Percentiles rank a stretch among this genome's conserved stretches.
Evolutionary conservation across 2,888 invertebrate species (phyloP).

Genomic region (Melolontha melolontha): DNA sequence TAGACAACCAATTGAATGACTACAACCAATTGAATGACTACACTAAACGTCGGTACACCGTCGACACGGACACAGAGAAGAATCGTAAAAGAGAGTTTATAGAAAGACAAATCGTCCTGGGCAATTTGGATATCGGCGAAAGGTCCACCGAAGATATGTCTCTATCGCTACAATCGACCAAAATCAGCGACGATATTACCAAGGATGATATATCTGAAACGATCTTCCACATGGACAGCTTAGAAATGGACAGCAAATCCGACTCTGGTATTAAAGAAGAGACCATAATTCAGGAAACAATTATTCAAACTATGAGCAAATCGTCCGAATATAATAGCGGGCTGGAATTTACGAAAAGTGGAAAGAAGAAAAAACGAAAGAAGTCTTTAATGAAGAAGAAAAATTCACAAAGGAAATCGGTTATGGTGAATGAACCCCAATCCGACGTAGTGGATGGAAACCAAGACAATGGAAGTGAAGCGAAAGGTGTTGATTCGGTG

Average conservation of each 20-base stretch:
- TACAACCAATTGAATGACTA: conserved; percentile 78
- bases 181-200: conserved; percentile 61
- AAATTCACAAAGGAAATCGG: conserved; percentile 77
- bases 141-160: conserved; percentile 61
- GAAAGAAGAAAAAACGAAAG: conserved; percentile 83
- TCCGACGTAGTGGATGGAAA: conserved; percentile 32
- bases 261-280: conserved; percentile 64
- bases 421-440: conserved; percentile 33
- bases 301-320: conserved; percentile 1
- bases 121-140: conserved; percentile 63
- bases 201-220: conserved; percentile 68
- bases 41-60: conserved; percentile 70
- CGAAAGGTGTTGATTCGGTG: conserved; percentile 56
- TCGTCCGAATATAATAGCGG: conserved; percentile 11
- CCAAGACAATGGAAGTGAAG: conserved; percentile 65
- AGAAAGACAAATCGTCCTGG: conserved; percentile 63
- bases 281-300: conserved; percentile 17
- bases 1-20: conserved; percentile 78
- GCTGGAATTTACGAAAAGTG: conserved; percentile 63
- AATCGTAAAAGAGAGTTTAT: conserved; percentile 62
- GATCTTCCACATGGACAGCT: conserved; percentile 77
- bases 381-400: conserved; percentile 85
- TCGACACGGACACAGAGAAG: conserved; percentile 60
- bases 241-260: conserved; percentile 66
- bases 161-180: conserved; percentile 58